A percentile compares a stretch with the other conserved stretches of the same genome.
phyloP scores from a whole-genome alignment of 2,888 invertebrate genomes.

The Ornithoptera alexandrae region DNA sequence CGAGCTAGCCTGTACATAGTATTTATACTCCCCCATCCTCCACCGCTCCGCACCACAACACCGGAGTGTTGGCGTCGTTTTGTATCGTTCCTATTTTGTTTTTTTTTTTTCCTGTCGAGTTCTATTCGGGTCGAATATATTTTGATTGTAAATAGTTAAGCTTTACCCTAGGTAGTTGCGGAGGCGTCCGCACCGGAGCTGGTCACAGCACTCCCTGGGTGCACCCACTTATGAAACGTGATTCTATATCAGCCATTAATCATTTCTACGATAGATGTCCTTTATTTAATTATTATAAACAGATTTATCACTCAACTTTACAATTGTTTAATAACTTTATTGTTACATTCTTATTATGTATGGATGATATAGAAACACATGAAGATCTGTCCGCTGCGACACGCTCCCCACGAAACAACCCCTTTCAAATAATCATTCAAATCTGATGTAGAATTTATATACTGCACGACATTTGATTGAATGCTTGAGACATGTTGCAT shows the following conservation, averaged over 20 bases:
- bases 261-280: not conserved
- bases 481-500: no score
- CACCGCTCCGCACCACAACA: slow-evolving; percentile 37
- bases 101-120: slow-evolving; percentile 65
- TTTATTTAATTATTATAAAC: not conserved
- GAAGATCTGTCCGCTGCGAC: slow-evolving; percentile 25
- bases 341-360: not conserved
- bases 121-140: slow-evolving; percentile 71
- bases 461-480: not conserved
- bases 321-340: not conserved
- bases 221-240: slow-evolving; percentile 31
- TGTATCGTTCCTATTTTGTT: slow-evolving; percentile 80
- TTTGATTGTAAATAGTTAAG: slow-evolving; percentile 77
- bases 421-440: not conserved
- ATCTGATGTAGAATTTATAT: not conserved
- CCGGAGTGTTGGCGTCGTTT: slow-evolving; percentile 57
- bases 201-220: slow-evolving; percentile 35
- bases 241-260: slow-evolving; percentile 34
- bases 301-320: not conserved
- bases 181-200: slow-evolving; percentile 31
- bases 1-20: slow-evolving; percentile 67
- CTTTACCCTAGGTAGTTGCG: slow-evolving; percentile 56
- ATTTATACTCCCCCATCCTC: slow-evolving; percentile 59
- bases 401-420: not conserved
- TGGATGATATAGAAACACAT: slow-evolving; percentile 26